phyloP scores from a whole-genome alignment of 2,113 vertebrate genomes.

The Stomatorhinus ivindoensis region DNA sequence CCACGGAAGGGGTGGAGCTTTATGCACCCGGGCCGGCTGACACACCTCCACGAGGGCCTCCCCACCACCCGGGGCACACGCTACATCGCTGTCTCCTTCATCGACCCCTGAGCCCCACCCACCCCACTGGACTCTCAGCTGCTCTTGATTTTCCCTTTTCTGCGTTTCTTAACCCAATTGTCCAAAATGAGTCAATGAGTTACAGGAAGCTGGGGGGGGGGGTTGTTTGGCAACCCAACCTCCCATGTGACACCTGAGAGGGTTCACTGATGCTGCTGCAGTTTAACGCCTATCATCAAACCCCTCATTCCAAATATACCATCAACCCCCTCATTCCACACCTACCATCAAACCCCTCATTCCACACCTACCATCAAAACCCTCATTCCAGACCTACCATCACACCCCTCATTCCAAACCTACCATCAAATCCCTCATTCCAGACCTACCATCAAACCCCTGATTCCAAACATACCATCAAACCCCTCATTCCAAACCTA shows the following conservation, averaged over 20 bases:
- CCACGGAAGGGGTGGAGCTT: constrained; percentile 97
- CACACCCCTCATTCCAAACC: no score
- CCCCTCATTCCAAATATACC: no score
- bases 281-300: neutral
- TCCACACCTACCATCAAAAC: no score
- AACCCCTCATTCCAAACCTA: neutral
- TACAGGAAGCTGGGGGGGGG: neutral
- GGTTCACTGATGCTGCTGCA: neutral
- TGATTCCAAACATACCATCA: neutral
- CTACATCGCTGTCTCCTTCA: constrained; percentile 96
- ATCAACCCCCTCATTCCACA: neutral
- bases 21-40: constrained; percentile 95
- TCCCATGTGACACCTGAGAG: neutral
- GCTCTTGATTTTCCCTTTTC: constrained; percentile 5
- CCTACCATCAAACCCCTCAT: neutral
- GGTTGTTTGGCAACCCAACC: neutral
- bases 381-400: neutral
- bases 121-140: neutral
- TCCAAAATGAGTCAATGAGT: neutral
- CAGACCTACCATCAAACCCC: neutral
- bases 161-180: neutral
- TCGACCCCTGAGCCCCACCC: constrained; percentile 71
- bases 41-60: constrained; percentile 94
- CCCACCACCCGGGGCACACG: constrained; percentile 88
- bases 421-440: neutral